A percentile compares a stretch with the other conserved stretches of the same genome.
These are phyloP conservation scores for Habroteleia sp. DNA, from an alignment of 2,888 invertebrate genomes.

Conservation along the genomic window DNA sequence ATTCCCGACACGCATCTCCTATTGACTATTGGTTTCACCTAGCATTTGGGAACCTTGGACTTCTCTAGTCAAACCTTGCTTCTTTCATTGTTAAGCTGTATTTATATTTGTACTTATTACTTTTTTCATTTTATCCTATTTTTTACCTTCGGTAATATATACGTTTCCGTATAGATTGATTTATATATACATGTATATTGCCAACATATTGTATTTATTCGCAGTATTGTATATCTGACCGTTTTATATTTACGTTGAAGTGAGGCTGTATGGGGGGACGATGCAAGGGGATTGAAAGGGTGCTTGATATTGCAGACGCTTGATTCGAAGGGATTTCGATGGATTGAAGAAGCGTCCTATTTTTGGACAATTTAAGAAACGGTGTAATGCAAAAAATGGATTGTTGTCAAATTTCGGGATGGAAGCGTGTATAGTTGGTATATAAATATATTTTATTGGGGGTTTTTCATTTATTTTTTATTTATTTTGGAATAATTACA, in stretches of 20 bases:
- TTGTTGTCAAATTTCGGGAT: too few relatives aligned
- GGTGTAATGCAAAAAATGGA: too few relatives aligned
- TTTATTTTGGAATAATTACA: too few relatives aligned
- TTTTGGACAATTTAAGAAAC: too few relatives aligned
- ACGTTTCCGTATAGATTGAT: background rate
- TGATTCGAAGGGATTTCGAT: background rate
- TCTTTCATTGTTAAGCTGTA: slow-evolving; percentile 26
- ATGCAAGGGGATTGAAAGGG: slow-evolving; percentile 1
- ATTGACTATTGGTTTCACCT: slow-evolving; percentile 4
- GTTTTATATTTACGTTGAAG: slow-evolving; percentile 2
- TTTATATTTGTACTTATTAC: slow-evolving; percentile 29
- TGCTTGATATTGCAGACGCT: slow-evolving; percentile 8
- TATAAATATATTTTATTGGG: too few relatives aligned
- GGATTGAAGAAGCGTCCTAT: too few relatives aligned
- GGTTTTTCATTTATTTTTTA: too few relatives aligned
- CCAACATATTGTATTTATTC: slow-evolving; percentile 18
- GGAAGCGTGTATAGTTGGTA: too few relatives aligned
- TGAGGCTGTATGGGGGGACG: background rate
- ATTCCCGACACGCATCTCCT: background rate
- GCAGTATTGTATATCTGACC: slow-evolving; percentile 10
- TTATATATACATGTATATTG: slow-evolving; percentile 17
- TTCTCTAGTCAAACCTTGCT: slow-evolving; percentile 11
- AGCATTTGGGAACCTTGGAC: slow-evolving; percentile 1
- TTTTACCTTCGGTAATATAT: slow-evolving; percentile 27
- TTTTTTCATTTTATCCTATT: slow-evolving; percentile 20